Evolutionary conservation across 2,888 invertebrate genomes (phyloP), one percentile per base, ranked within the genome.

Genomic region (Synanthedon vespiformis): DNA sequence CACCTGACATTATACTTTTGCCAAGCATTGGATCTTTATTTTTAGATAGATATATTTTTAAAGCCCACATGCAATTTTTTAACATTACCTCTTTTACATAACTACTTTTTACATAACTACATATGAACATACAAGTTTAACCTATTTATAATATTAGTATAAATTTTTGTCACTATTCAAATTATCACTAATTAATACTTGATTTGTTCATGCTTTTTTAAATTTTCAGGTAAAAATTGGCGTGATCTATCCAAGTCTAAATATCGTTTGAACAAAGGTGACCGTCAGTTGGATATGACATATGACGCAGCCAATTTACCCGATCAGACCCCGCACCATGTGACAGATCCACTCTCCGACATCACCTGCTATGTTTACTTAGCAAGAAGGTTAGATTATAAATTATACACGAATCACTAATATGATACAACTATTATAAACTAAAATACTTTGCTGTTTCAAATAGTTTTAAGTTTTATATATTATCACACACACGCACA

Each of bases 311-410:
- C 73, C 49, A 69, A 69, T 57, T 70, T 75, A 53, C 72, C 78
- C 2, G 84, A 79, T 40, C 90, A 94, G 88, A 92, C 93, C 44
- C 94, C 97, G 0, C 97, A 98, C 82, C 98, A 98, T 76, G 95
- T 99, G 0, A 95, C 98, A 0, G 99, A 99, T 68, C 94, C 98
- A 22, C 89, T 99, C 40, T 97, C 98, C 0, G 97, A 98, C 77
- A 98, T 99, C 55, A 98, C 98, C 0, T 99, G 96, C 77, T 99
- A 97, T 79, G 97, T 98, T 1, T 99, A 99, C 75, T 92, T 95
- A 83, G 96, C 98, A 0, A 89, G 98, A 56, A 90, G 90, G 79
- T 90, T 48, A 16, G 18, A 34, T 34, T 34, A 34, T 8, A 22
- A 2, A 22, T 22, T 22, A 22, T 5, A 22, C 5, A 41, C 1